Evolutionary conservation across 2,113 vertebrate species (phyloP).

Genomic region (Gobiocypris rarus): DNA sequence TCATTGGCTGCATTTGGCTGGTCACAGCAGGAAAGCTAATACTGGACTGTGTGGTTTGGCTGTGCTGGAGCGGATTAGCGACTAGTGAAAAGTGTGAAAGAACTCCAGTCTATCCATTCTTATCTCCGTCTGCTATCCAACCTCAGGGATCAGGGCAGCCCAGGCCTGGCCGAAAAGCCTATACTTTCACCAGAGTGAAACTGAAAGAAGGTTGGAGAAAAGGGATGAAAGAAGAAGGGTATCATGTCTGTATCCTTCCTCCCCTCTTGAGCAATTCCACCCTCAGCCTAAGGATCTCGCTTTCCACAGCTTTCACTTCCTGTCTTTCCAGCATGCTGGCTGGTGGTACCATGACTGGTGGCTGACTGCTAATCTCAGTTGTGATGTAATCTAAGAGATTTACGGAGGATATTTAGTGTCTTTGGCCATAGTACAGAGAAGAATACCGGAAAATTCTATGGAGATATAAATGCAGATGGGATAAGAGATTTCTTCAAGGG

Average conservation of each 20-base stretch:
- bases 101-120: slow-evolving; percentile 62
- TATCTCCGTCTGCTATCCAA: slow-evolving; percentile 50
- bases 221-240: background rate
- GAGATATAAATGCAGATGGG: background rate
- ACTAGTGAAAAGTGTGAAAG: slow-evolving; percentile 60
- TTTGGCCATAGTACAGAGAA: background rate
- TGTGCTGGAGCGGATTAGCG: slow-evolving; percentile 62
- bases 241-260: slow-evolving; percentile 4
- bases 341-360: slow-evolving; percentile 6
- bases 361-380: slow-evolving; percentile 34
- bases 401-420: slow-evolving; percentile 15
- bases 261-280: slow-evolving; percentile 8
- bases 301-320: slow-evolving; percentile 39
- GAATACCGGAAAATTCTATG: background rate
- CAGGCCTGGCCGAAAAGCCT: slow-evolving; percentile 46
- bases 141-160: slow-evolving; percentile 37
- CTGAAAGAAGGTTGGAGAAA: slow-evolving; percentile 26
- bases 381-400: slow-evolving; percentile 30
- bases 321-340: slow-evolving; percentile 35
- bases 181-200: slow-evolving; percentile 57
- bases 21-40: slow-evolving; percentile 70
- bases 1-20: slow-evolving; percentile 47
- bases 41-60: slow-evolving; percentile 65
- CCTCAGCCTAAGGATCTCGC: slow-evolving; percentile 14
- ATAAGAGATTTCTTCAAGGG: background rate